Conservation (phyloP, 2,113 vertebrate genomes). For the Datnioides undecimradiatus region DNA sequence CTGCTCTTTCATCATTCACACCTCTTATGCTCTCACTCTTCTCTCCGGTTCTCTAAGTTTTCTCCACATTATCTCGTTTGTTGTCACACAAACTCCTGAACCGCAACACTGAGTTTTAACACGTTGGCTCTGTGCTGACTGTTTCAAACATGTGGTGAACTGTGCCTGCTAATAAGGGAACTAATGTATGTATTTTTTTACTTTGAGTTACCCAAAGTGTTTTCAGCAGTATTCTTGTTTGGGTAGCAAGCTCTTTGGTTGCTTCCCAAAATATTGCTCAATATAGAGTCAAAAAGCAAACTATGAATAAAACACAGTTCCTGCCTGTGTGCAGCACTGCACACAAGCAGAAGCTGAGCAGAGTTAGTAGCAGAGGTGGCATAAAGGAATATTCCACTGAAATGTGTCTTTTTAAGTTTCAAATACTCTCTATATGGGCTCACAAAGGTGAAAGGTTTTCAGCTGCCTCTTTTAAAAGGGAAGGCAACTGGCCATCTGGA, state of each 20-base stretch:
- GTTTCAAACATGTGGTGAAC: slow-evolving; percentile 37
- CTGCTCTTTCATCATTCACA: slow-evolving; percentile 29
- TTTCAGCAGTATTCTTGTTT: slow-evolving; percentile 26
- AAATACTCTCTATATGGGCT: slow-evolving; percentile 25
- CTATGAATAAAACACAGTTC: slow-evolving; percentile 61
- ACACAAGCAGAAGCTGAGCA: slow-evolving; percentile 24
- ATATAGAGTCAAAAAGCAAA: slow-evolving; percentile 46
- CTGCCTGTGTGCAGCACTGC: slow-evolving; percentile 15
- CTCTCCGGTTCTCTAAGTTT: slow-evolving; percentile 18
- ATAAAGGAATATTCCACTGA: slow-evolving; percentile 42
- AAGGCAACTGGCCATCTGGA: neutral
- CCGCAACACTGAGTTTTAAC: slow-evolving; percentile 10
- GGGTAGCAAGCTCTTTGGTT: slow-evolving; percentile 12
- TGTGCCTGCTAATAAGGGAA: slow-evolving; percentile 41
- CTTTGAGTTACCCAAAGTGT: slow-evolving; percentile 34
- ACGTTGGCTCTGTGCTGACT: neutral
- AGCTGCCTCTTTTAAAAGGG: neutral
- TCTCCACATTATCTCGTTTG: slow-evolving; percentile 32
- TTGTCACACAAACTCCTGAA: slow-evolving; percentile 43
- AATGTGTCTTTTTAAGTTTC: slow-evolving; percentile 41
- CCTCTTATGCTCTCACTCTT: slow-evolving; percentile 7
- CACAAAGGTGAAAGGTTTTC: slow-evolving; percentile 19
- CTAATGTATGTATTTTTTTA: slow-evolving; percentile 32
- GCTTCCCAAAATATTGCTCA: slow-evolving; percentile 30
- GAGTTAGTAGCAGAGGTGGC: slow-evolving; percentile 11